Conservation (phyloP, 2,888 invertebrate genomes). For the Ommatoiulus sabulosus region DNA sequence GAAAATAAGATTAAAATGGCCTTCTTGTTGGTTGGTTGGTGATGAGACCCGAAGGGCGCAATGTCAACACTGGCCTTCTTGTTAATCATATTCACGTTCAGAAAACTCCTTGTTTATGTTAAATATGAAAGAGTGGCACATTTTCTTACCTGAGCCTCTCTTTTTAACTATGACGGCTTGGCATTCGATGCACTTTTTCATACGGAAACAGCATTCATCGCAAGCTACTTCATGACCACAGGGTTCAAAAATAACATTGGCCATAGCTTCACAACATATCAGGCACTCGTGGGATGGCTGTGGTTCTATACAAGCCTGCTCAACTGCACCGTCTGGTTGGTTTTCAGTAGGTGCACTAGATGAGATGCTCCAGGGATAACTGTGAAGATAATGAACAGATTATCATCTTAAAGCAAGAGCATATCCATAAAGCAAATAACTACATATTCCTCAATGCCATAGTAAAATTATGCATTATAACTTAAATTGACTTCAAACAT, state of each 20-base stretch:
- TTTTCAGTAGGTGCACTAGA: conserved; percentile 12
- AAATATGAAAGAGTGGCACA: not conserved
- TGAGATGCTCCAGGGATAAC: conserved; percentile 51
- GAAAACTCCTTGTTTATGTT: not conserved
- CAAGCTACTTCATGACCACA: conserved; percentile 82
- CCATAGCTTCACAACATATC: conserved; percentile 77
- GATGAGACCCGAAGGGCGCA: too few relatives aligned
- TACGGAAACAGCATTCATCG: conserved; percentile 79
- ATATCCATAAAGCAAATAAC: not conserved
- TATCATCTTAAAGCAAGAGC: not conserved
- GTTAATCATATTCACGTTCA: not conserved
- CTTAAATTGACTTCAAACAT: not conserved
- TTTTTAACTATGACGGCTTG: conserved; percentile 72
- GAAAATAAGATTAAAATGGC: too few relatives aligned
- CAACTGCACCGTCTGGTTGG: not conserved
- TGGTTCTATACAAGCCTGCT: conserved; percentile 28
- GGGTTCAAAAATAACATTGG: conserved; percentile 77
- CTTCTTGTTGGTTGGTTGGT: too few relatives aligned
- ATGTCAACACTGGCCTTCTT: not conserved
- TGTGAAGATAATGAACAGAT: not conserved
- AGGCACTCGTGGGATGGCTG: conserved; percentile 69
- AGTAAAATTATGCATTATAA: not conserved
- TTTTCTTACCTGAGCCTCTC: conserved; percentile 64
- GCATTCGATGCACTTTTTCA: conserved; percentile 82
- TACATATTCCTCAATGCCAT: not conserved